Evolutionary conservation across 2,888 invertebrate species (phyloP), one percentile per base, ranked within the genome.

Genomic region (Rotaria macrura): DNA sequence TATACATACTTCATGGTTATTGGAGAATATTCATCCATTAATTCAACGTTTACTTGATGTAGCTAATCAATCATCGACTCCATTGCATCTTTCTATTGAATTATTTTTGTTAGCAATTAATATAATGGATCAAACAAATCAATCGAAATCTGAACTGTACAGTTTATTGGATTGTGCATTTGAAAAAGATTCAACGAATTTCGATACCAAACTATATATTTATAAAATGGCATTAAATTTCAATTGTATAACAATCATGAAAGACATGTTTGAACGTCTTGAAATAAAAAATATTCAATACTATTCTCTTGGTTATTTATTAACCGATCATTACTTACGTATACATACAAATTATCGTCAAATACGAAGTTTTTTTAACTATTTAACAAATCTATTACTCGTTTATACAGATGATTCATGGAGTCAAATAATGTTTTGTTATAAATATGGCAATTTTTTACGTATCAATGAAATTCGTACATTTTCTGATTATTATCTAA

Each of bases 281-380:
- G 96, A 97, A 89, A 93, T 95, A 86, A 97, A 97, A 91, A 96
- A 97, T 91, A 93, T 97, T 88, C 96, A 96, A 91, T 92, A 96
- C 89, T 95, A 96, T 90, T 95, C 96, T 0, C 92, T 97, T 90
- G 95, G 96, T 88, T 95, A 95, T 84, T 34, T 86, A 49, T 34
- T 86, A 25, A 14, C 79, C n/a, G 79, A 74, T 29, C 74, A 86
- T 54, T 79, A 84, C 38, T 54, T 86, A 49, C 84, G 86, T 34
- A 40, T 84, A 9, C 47, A 55, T 49, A 55, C 85, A 20, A 84
- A 49, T 5, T 72, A 84, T 43, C 43, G 34, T 43, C 23, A 47
- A 29, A 74, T 84, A 43, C 34, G 49, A 29, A 79, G 25, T 40
- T 85, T 84, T 55, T 85, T 84, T 34, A 43, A 43, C n/a, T 79